phyloP scores from a whole-genome alignment of 2,113 vertebrate genomes.

The Etia nguti region DNA sequence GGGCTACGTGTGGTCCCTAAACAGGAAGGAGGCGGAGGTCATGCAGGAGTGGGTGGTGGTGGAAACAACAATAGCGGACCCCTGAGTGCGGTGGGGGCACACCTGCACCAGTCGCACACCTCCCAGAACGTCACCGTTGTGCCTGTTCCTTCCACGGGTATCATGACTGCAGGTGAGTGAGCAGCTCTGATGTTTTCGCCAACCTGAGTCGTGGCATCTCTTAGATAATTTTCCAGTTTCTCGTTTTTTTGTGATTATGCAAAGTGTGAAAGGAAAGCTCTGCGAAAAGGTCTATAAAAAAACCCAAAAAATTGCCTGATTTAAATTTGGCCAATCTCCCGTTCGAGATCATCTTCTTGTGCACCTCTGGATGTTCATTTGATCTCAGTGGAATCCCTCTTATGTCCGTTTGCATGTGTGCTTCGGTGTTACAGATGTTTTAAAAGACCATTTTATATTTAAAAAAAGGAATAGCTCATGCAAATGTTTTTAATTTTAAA shows the following conservation, averaged over 20 bases:
- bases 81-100: constrained; percentile 75
- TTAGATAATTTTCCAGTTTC: background rate
- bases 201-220: background rate
- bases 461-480: rapidly evolving
- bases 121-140: constrained; percentile 97
- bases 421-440: too few species aligned
- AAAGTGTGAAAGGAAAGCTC: background rate
- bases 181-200: background rate
- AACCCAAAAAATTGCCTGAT: background rate
- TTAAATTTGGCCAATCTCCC: background rate
- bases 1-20: constrained; percentile 75
- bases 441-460: rapidly evolving
- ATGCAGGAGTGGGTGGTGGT: constrained; percentile 52
- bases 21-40: constrained; percentile 73
- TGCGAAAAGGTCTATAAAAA: background rate
- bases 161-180: constrained; percentile 89
- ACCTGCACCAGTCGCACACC: constrained; percentile 86
- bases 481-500: background rate
- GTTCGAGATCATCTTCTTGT: background rate
- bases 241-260: background rate
- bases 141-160: constrained; percentile 89
- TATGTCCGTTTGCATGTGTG: background rate
- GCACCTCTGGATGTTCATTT: background rate
- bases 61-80: constrained; percentile 60
- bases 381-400: background rate